Percentiles rank a stretch among this genome's conserved stretches.
These are phyloP conservation scores for Latheticus oryzae DNA, from an alignment of 2,888 invertebrate species.

Conservation along the genomic window DNA sequence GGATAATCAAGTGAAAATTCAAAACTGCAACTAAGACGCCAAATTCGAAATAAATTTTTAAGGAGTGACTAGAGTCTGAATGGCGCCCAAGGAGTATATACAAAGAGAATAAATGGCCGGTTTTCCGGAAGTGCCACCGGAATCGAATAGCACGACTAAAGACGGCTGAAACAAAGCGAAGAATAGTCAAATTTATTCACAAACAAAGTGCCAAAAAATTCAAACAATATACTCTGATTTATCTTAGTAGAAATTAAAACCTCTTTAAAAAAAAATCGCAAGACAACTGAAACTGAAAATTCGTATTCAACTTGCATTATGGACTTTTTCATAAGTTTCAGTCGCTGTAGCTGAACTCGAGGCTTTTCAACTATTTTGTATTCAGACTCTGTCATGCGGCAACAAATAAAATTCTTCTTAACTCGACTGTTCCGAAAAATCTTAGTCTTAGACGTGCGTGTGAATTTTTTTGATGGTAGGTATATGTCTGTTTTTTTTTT, in stretches of 20 bases:
- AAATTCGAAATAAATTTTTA: conserved; percentile 28
- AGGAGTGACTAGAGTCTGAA: conserved; percentile 9
- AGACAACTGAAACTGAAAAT: conserved; percentile 42
- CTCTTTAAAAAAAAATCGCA: conserved; percentile 14
- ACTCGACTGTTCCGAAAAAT: conserved; percentile 37
- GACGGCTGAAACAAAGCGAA: conserved; percentile 4
- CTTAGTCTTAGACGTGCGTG: conserved; percentile 36
- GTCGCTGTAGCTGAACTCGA: conserved; percentile 32
- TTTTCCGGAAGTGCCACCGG: conserved; percentile 14
- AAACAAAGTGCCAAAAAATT: conserved; percentile 8
- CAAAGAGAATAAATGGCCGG: conserved; percentile 21
- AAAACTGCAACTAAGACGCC: too few relatives aligned
- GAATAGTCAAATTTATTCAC: conserved; percentile 15
- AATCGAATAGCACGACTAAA: conserved; percentile 8
- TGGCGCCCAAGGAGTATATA: conserved; percentile 9
- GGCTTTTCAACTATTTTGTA: conserved; percentile 45
- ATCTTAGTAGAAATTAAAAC: conserved; percentile 4
- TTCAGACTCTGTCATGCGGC: conserved; percentile 46
- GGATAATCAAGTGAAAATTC: too few relatives aligned
- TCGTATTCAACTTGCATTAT: conserved; percentile 47
- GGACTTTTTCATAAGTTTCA: conserved; percentile 48
- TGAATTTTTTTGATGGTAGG: conserved; percentile 30
- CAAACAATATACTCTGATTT: conserved; percentile 12
- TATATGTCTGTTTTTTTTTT: conserved; percentile 9
- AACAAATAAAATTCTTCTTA: conserved; percentile 50